These are phyloP conservation scores for Microplitis deprimator DNA, from an alignment of 2,888 invertebrate species.

Conservation along the genomic window DNA sequence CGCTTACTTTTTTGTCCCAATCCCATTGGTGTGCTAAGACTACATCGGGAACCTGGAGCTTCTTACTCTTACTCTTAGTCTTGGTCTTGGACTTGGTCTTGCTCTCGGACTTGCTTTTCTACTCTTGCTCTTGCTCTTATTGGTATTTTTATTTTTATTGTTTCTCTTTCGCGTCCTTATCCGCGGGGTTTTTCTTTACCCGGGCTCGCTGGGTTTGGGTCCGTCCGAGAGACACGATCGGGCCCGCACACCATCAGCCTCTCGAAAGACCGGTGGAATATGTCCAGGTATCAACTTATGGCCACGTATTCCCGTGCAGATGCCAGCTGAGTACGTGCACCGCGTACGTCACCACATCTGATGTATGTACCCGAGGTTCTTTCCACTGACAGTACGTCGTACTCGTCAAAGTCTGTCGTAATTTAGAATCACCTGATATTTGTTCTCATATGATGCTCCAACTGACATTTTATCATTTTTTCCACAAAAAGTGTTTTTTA, in stretches of 20 bases:
- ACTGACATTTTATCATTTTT: no score
- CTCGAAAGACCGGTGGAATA: slow-evolving; percentile 29
- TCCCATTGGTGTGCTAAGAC: slow-evolving; percentile 43
- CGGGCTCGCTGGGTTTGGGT: background rate
- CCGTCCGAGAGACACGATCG: background rate
- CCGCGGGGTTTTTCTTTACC: background rate
- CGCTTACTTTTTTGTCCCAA: slow-evolving; percentile 67
- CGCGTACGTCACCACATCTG: slow-evolving; percentile 24
- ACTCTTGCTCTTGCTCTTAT: slow-evolving; percentile 16
- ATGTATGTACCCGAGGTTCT: no score
- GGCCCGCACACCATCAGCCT: background rate
- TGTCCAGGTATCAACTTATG: slow-evolving; percentile 45
- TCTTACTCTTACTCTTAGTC: slow-evolving; percentile 15
- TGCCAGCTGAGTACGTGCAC: slow-evolving; percentile 34
- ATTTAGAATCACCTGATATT: no score
- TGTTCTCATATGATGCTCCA: no score
- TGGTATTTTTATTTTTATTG: background rate
- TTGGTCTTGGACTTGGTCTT: no score
- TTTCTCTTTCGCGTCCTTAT: slow-evolving; percentile 5
- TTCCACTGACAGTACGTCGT: no score
- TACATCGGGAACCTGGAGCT: slow-evolving; percentile 6
- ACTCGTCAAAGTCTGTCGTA: no score
- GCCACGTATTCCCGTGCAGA: slow-evolving; percentile 46
- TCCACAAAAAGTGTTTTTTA: no score
- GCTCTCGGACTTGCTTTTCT: no score